Evolutionary conservation across 2,888 invertebrate genomes (phyloP).

Genomic region (Monochamus alternatus): DNA sequence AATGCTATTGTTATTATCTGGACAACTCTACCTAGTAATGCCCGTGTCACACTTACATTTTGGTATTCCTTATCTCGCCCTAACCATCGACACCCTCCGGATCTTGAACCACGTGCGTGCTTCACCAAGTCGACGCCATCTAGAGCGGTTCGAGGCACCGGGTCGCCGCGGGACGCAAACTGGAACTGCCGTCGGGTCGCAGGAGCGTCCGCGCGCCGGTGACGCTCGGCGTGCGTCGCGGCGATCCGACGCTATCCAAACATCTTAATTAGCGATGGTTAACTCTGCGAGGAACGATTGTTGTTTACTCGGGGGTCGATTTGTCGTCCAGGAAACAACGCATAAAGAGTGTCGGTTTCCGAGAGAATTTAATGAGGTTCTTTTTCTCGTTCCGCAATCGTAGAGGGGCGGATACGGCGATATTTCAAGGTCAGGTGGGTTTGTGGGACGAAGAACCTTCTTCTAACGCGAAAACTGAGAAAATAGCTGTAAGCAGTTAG

Average conservation of each 20-base stretch:
- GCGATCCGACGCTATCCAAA: conserved; percentile 19
- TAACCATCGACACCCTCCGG: not conserved
- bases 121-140: not conserved
- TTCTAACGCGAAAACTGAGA: no score
- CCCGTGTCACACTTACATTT: not conserved
- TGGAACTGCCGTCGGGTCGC: conserved; percentile 1
- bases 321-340: conserved; percentile 15
- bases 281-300: conserved; percentile 16
- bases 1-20: no score
- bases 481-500: no score
- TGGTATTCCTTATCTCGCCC: not conserved
- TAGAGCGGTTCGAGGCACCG: not conserved
- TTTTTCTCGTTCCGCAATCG: not conserved
- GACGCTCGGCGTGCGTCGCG: conserved; percentile 24
- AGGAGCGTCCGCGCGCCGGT: conserved; percentile 5
- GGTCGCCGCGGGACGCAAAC: conserved; percentile 16
- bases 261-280: conserved; percentile 31
- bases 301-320: conserved; percentile 16
- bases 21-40: not conserved
- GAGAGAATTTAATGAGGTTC: not conserved
- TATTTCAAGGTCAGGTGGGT: no score
- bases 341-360: conserved; percentile 16
- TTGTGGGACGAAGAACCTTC: no score
- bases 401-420: conserved; percentile 5
- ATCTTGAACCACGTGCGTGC: not conserved